Conservation (phyloP, 2,113 vertebrate genomes). For the Sitta europaea region DNA sequence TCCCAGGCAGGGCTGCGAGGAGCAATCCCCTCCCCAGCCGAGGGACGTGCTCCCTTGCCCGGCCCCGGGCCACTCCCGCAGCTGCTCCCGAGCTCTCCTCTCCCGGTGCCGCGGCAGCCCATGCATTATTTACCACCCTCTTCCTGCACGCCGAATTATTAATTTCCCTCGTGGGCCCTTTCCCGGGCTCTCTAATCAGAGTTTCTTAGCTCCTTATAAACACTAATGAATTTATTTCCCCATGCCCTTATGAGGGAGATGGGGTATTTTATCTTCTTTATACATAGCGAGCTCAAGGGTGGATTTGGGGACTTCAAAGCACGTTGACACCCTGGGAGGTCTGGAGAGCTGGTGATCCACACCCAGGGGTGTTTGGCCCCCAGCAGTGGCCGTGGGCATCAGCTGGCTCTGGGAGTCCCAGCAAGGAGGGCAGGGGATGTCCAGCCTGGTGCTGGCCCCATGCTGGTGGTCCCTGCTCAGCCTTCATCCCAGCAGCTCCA, state of each 20-base stretch:
- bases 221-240: conserved; percentile 34
- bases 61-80: background rate
- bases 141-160: background rate
- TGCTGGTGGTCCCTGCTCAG: background rate
- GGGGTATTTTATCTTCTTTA: background rate
- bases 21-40: fast-evolving
- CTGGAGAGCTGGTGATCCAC: background rate
- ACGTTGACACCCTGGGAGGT: fast-evolving
- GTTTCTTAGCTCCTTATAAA: conserved; percentile 6
- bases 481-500: background rate
- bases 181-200: conserved; percentile 4
- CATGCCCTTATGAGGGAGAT: background rate
- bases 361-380: fast-evolving
- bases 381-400: background rate
- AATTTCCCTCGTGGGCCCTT: background rate
- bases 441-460: background rate
- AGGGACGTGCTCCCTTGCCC: background rate
- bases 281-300: fast-evolving
- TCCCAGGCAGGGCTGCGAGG: background rate
- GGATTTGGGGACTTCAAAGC: background rate
- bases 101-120: background rate
- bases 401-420: background rate
- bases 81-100: background rate
- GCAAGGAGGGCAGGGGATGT: fast-evolving
- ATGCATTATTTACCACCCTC: background rate